These are phyloP conservation scores for Mustela lutreola DNA, from an alignment of 2,113 vertebrate species.

Conservation along the genomic window DNA sequence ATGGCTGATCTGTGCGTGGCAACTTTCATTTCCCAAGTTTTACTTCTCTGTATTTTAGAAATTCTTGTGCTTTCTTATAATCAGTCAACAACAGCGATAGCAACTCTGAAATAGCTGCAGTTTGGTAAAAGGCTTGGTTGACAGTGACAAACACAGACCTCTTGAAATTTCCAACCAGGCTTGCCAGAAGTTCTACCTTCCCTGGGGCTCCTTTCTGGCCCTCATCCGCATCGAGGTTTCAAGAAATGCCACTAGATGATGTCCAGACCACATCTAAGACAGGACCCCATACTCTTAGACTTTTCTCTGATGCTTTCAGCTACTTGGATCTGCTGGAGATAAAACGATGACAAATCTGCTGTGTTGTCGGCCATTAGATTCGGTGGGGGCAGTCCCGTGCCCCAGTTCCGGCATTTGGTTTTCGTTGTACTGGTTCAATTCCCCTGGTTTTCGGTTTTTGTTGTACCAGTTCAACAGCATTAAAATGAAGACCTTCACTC, in stretches of 20 bases:
- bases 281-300: background rate
- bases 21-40: background rate
- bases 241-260: background rate
- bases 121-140: background rate
- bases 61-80: slow-evolving; percentile 7
- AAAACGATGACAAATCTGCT: background rate
- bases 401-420: background rate
- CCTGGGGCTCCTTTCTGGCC: background rate
- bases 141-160: background rate
- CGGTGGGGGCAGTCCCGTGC: background rate
- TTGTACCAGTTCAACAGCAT: slow-evolving; percentile 36
- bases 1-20: background rate
- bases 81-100: background rate
- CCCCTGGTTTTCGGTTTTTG: background rate
- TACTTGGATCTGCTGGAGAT: background rate
- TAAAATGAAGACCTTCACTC: slow-evolving; percentile 70
- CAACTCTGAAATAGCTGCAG: background rate
- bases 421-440: background rate
- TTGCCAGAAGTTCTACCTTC: background rate
- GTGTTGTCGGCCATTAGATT: slow-evolving; percentile 9
- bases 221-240: background rate
- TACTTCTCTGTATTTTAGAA: slow-evolving; percentile 31
- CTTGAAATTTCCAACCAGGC: background rate
- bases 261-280: background rate
- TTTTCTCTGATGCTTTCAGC: background rate